These are phyloP conservation scores for Troides helena DNA, from an alignment of 2,888 invertebrate genomes.

Conservation along the genomic window DNA sequence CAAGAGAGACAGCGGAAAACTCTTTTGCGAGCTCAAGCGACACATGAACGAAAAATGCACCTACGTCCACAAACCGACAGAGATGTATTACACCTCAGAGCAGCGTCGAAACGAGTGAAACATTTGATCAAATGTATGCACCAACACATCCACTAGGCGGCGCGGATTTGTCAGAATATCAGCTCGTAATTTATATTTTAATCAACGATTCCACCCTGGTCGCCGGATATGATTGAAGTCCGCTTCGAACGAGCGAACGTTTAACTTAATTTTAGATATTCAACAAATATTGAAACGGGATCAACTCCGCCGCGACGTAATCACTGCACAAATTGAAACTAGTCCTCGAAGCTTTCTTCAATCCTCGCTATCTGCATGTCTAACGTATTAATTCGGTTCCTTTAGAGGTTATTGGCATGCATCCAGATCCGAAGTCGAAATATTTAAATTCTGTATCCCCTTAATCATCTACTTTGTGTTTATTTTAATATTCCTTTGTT, in stretches of 20 bases:
- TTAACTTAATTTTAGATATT: constrained; percentile 31
- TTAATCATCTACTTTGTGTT: constrained; percentile 51
- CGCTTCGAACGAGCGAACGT: constrained; percentile 37
- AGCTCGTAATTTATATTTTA: constrained; percentile 57
- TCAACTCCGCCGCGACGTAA: constrained; percentile 22
- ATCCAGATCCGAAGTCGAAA: constrained; percentile 45
- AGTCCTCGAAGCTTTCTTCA: constrained; percentile 15
- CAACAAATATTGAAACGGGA: constrained; percentile 26
- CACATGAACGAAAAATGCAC: constrained; percentile 25
- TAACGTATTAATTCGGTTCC: constrained; percentile 47
- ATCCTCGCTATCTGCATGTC: neutral
- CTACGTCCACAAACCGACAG: constrained; percentile 19
- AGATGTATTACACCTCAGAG: constrained; percentile 19
- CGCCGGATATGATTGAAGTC: constrained; percentile 55
- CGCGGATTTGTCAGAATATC: constrained; percentile 32
- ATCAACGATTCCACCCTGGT: constrained; percentile 45
- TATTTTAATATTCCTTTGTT: constrained; percentile 37
- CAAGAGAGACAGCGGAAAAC: constrained; percentile 21
- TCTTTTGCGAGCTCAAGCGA: constrained; percentile 10
- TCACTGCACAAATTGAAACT: constrained; percentile 25
- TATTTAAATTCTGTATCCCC: constrained; percentile 55
- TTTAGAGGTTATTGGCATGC: constrained; percentile 49
- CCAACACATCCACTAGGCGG: constrained; percentile 1
- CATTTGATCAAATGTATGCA: constrained; percentile 19
- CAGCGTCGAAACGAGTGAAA: constrained; percentile 6